These are phyloP conservation scores for Trichosurus vulpecula DNA, from an alignment of 2,797 vertebrate genomes.

Conservation along the genomic window DNA sequence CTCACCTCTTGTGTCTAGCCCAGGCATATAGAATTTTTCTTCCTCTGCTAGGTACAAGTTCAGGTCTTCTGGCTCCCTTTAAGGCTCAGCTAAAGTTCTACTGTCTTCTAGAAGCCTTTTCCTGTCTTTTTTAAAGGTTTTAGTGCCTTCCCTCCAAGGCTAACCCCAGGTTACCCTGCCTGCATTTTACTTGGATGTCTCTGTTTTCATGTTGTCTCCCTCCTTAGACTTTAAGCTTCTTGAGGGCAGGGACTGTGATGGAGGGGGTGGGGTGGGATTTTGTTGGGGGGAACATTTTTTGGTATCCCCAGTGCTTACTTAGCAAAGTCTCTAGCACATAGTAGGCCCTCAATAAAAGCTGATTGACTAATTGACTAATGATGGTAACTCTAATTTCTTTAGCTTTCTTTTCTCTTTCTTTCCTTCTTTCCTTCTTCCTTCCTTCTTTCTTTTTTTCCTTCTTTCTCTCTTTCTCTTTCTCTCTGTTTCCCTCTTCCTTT, in stretches of 20 bases:
- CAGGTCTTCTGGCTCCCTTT: neutral
- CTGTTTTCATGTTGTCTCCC: neutral
- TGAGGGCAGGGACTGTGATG: neutral
- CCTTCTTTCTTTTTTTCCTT: too few species aligned
- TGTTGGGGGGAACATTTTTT: neutral
- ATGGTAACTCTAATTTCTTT: neutral
- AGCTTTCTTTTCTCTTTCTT: neutral
- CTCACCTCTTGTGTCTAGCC: neutral
- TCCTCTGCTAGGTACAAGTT: neutral
- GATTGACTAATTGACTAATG: neutral
- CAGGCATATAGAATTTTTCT: neutral
- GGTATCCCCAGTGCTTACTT: neutral
- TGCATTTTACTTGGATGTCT: neutral
- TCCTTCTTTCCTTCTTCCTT: too few species aligned
- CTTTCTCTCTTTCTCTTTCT: too few species aligned
- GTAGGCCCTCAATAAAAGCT: neutral
- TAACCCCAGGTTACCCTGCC: neutral
- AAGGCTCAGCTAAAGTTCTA: neutral
- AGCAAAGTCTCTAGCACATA: neutral
- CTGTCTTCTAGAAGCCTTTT: neutral
- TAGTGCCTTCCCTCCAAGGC: neutral
- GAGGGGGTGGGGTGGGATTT: too few species aligned
- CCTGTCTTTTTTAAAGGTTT: neutral
- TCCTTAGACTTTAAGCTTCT: neutral
- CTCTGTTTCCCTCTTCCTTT: too few species aligned